These are phyloP conservation scores for Okapia johnstoni DNA, from an alignment of 2,113 vertebrate species.

Conservation along the genomic window DNA sequence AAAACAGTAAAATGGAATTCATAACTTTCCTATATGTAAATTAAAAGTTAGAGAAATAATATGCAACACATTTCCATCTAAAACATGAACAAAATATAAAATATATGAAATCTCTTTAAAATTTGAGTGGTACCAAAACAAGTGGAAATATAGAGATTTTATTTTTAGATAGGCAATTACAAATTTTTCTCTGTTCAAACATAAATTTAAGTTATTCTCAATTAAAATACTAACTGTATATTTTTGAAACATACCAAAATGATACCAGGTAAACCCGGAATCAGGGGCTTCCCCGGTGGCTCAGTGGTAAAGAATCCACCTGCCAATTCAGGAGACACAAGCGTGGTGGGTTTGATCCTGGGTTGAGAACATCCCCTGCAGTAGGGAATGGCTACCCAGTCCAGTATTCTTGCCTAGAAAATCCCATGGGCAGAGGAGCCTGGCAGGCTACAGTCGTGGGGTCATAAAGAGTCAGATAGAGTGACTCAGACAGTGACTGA, in stretches of 20 bases:
- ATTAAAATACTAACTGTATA: neutral
- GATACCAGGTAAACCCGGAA: neutral
- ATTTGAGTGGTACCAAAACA: neutral
- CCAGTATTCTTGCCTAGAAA: neutral
- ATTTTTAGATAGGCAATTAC: neutral
- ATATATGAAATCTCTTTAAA: neutral
- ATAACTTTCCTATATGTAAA: neutral
- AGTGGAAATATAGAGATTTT: neutral
- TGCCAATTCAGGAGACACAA: neutral
- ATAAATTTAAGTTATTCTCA: neutral
- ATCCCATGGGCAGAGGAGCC: neutral
- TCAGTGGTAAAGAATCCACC: neutral
- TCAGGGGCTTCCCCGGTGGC: neutral
- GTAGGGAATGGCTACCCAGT: neutral
- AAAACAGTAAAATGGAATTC: neutral
- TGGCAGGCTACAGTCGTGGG: rapidly evolving
- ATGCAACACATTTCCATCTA: neutral
- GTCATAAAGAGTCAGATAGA: neutral
- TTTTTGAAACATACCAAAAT: neutral
- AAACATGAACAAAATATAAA: neutral
- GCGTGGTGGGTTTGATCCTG: neutral
- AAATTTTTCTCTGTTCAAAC: neutral
- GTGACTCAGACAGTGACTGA: neutral
- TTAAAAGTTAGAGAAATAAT: neutral
- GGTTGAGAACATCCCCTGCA: neutral